Evolutionary conservation across 2,888 invertebrate species (phyloP).

Genomic region (Pollenia labialis): DNA sequence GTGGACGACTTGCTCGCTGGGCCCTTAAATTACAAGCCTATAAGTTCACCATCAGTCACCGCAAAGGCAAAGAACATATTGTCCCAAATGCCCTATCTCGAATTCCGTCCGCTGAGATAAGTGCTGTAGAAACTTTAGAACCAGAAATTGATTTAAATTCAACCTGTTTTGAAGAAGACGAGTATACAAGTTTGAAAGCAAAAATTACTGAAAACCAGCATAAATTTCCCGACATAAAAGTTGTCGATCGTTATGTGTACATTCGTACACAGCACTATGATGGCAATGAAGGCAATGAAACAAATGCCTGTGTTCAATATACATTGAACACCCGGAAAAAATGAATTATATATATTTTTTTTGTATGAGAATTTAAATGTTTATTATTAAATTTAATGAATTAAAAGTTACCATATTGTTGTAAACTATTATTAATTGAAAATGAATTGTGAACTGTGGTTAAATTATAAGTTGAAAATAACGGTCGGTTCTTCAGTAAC

Average conservation of each 20-base stretch:
- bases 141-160: slow-evolving; percentile 44
- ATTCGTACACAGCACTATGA: slow-evolving; percentile 14
- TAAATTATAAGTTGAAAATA: too few relatives aligned
- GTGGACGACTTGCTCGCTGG: too few relatives aligned
- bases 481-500: too few relatives aligned
- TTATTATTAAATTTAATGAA: too few relatives aligned
- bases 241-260: not conserved
- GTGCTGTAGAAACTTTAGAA: not conserved
- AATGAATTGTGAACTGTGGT: too few relatives aligned
- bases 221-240: slow-evolving; percentile 29
- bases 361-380: too few relatives aligned
- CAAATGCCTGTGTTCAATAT: too few relatives aligned
- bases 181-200: not conserved
- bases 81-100: not conserved
- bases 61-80: slow-evolving; percentile 46
- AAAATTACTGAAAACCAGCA: not conserved
- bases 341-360: too few relatives aligned
- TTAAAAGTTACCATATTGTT: too few relatives aligned
- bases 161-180: slow-evolving; percentile 4
- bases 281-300: not conserved
- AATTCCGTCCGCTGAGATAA: not conserved
- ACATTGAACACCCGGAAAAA: too few relatives aligned
- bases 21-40: not conserved
- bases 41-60: slow-evolving; percentile 43
- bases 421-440: too few relatives aligned